Conservation (phyloP, 2,797 vertebrate species). For the Dryobates pubescens region DNA sequence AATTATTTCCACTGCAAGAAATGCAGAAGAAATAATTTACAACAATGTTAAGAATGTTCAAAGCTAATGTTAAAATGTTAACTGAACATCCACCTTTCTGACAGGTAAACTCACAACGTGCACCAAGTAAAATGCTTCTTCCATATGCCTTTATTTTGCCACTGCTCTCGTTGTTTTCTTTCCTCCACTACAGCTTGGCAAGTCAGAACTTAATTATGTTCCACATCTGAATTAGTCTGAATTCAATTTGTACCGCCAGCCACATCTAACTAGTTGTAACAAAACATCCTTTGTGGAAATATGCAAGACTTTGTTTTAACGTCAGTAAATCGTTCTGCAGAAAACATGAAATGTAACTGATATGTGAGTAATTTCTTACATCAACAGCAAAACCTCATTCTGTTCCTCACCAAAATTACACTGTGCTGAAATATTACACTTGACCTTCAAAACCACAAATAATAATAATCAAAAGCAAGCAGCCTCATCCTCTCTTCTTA, state of each 20-base stretch:
- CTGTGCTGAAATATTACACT: neutral
- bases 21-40: neutral
- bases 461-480: constrained; percentile 15
- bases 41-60: neutral
- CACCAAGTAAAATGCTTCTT: neutral
- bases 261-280: constrained; percentile 10
- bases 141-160: neutral
- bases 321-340: neutral
- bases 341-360: constrained; percentile 4
- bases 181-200: neutral
- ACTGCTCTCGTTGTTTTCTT: neutral
- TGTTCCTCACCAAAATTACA: neutral
- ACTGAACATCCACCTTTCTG: neutral
- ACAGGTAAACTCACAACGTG: neutral
- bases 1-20: neutral
- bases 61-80: neutral
- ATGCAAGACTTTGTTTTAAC: constrained; percentile 19
- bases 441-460: constrained; percentile 1
- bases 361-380: neutral
- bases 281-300: constrained; percentile 2
- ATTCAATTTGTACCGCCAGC: constrained; percentile 18
- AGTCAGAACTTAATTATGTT: constrained; percentile 27
- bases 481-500: neutral
- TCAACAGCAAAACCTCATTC: neutral
- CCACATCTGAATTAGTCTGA: neutral